A percentile compares a stretch with the other conserved stretches of the same genome.
These are phyloP conservation scores for Globodera ellingtonae DNA, from an alignment of 1,140 invertebrate genomes.

Conservation along the genomic window DNA sequence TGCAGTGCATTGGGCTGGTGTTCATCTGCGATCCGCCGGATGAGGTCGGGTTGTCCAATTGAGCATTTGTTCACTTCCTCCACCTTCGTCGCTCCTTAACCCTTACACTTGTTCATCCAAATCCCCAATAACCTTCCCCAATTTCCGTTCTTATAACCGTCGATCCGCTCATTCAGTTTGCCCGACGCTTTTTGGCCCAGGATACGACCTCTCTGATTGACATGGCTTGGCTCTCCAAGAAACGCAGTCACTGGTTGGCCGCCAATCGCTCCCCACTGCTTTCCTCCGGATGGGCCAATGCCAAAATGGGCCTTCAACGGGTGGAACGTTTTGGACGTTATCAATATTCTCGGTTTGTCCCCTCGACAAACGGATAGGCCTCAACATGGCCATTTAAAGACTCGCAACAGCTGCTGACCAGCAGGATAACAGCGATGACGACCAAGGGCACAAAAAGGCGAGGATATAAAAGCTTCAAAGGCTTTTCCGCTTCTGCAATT, in stretches of 20 bases:
- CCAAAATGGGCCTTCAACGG: constrained; percentile 13
- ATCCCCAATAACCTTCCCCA: not conserved
- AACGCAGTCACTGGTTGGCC: constrained; percentile 41
- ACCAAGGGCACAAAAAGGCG: not conserved
- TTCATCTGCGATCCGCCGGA: constrained; percentile 63
- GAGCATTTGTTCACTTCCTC: not conserved
- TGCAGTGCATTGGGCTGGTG: constrained; percentile 59
- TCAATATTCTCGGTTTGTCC: constrained; percentile 17
- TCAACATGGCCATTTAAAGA: not conserved
- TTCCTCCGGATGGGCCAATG: constrained; percentile 32
- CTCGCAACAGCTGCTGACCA: constrained; percentile 6
- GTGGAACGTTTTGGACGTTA: constrained; percentile 22
- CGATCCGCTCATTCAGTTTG: constrained; percentile 41
- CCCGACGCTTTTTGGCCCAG: constrained; percentile 37
- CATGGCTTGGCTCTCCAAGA: constrained; percentile 57
- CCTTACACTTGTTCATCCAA: constrained; percentile 13
- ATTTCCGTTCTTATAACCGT: not conserved
- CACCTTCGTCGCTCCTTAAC: not conserved
- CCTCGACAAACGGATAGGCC: not conserved
- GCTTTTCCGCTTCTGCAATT: too few relatives aligned
- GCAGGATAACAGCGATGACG: not conserved
- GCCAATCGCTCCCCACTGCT: constrained; percentile 22
- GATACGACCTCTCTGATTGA: constrained; percentile 49
- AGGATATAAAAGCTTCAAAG: not conserved
- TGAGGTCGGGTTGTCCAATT: constrained; percentile 22